Percentiles rank a stretch among this genome's conserved stretches.
Conservation (phyloP, 2,797 vertebrate species). For the Carcharodon carcharias region DNA sequence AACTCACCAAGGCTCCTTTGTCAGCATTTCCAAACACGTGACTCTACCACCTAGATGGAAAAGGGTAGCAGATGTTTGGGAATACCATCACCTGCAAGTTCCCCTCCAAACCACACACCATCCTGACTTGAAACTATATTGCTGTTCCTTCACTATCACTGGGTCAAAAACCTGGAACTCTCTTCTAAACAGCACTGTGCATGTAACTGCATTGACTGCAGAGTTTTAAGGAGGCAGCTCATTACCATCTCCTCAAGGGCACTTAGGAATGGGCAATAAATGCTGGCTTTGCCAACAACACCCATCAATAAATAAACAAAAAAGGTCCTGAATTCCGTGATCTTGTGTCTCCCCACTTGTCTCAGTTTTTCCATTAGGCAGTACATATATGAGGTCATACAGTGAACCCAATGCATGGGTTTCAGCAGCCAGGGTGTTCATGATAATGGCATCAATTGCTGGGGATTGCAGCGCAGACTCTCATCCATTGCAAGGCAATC, state of each 20-base stretch:
- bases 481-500: not conserved
- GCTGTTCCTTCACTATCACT: not conserved
- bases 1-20: not conserved
- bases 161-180: not conserved
- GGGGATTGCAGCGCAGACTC: not conserved
- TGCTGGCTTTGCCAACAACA: too few species aligned
- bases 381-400: not conserved
- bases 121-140: not conserved
- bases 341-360: not conserved
- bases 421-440: not conserved
- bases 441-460: not conserved
- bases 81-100: not conserved
- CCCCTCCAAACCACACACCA: not conserved
- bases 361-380: not conserved
- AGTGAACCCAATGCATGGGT: not conserved
- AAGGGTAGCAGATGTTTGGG: not conserved
- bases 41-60: too few species aligned
- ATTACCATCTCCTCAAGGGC: not conserved
- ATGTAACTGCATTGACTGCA: not conserved
- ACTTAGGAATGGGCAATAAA: not conserved
- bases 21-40: too few species aligned
- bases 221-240: not conserved
- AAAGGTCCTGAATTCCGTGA: not conserved
- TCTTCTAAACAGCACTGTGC: not conserved
- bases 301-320: not conserved